phyloP scores from a whole-genome alignment of 2,797 vertebrate species.

The Steatocranus sp. region DNA sequence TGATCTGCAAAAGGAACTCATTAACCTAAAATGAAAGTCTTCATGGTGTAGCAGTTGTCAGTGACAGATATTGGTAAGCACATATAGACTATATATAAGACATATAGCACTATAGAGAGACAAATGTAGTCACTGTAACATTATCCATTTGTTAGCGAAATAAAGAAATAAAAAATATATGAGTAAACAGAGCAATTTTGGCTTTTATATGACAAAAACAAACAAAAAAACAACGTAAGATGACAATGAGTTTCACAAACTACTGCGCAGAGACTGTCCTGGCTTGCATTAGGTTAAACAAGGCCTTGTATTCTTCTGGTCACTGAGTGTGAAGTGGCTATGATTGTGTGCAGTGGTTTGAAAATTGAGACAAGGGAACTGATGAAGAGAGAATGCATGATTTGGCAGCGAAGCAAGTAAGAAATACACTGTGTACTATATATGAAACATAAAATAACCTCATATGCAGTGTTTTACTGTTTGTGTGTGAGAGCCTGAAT shows the following conservation, averaged over 20 bases:
- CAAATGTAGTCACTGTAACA: neutral
- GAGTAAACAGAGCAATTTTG: neutral
- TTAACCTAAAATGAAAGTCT: neutral
- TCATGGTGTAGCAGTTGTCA: neutral
- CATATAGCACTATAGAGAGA: neutral
- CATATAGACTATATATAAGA: neutral
- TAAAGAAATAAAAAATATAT: neutral
- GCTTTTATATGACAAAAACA: neutral
- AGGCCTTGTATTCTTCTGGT: neutral
- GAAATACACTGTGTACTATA: neutral
- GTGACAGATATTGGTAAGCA: neutral
- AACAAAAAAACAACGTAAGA: neutral
- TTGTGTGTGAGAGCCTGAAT: constrained; percentile 1
- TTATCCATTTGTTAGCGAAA: neutral
- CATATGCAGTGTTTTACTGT: neutral
- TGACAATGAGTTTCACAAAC: neutral
- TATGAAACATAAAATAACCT: constrained; percentile 14
- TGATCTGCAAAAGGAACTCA: neutral
- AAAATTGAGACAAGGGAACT: constrained; percentile 3
- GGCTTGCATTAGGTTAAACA: neutral
- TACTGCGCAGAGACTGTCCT: neutral
- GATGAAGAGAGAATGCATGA: constrained; percentile 13
- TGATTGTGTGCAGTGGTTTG: constrained; percentile 20
- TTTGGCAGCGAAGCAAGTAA: neutral
- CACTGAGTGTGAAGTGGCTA: constrained; percentile 21